Base-by-base conservation (phyloP, 2,113 vertebrate species). In the Spilogale gracilis region DNA sequence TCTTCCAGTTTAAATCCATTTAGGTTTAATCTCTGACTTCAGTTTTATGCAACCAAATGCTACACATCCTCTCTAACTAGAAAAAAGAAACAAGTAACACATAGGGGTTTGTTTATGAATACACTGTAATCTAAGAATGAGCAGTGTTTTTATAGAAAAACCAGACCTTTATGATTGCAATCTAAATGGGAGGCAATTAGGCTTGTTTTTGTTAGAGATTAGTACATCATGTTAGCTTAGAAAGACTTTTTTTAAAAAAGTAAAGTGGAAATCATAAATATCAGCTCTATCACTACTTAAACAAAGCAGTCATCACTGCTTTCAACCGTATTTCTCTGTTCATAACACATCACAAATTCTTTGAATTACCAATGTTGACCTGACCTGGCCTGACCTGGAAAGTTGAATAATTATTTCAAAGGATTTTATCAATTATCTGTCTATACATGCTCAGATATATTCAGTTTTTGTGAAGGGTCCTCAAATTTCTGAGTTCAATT, bases 91-190 rank as follows among this genome's bases (percentile, higher is more conserved):
- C n/a, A 96, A 83, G 81, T 96, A 82, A 58, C n/a, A n/a, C 63
- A 54, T 65, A 97, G 80, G 93, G 74, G 17, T 96, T 98, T 98
- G 87, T 98, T 98, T 98, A 96, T 97, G 38, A 90, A 67, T 80
- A 54, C 8, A 13, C 18, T 63, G 21, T n/a, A 58, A 96, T 95
- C 76, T 25, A 96, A 98, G 92, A 74, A 86, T 52, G 94, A 92
- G 0, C 45, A 67, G 1, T 60, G 1, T 78, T 87, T 97, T 97
- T 95, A 80, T 6, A 86, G 45, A 56, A 85, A n/a, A 80, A n/a
- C 1, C 3, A 94, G 67, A 89, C 11, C 10, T 93, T 90, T 65
- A 69, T 43, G 10, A 93, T 61, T 93, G 25, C 48, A 38, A 94
- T 95, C 65, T 69, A 84, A 92, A 82, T 81, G 63, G 87, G n/a